phyloP scores from a whole-genome alignment of 1,140 invertebrate genomes.

The Drosophila bipectinata region DNA sequence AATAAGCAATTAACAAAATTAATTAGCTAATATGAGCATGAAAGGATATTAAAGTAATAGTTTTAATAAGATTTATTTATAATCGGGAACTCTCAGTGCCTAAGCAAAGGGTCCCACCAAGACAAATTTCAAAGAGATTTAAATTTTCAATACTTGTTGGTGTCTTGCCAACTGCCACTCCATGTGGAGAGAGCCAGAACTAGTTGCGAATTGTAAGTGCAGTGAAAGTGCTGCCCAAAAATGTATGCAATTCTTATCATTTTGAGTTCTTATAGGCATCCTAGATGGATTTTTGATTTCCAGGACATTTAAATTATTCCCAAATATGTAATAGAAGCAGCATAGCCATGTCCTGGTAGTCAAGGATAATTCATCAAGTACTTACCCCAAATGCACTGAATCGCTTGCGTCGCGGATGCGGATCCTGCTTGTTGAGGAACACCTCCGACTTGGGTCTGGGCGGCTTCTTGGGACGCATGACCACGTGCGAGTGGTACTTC shows the following conservation, averaged over 20 bases:
- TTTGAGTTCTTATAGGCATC: too few species aligned
- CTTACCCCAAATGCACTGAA: conserved; percentile 96
- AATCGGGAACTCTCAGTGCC: conserved; percentile 73
- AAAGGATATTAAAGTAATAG: not conserved
- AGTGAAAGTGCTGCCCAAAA: not conserved
- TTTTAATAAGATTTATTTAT: conserved; percentile 51
- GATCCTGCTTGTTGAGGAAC: conserved; percentile 88
- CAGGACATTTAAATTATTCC: too few species aligned
- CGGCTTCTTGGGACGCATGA: conserved; percentile 93
- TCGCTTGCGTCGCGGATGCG: conserved; percentile 90
- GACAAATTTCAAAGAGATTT: conserved; percentile 80
- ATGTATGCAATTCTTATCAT: conserved; percentile 44
- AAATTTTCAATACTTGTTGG: conserved; percentile 59
- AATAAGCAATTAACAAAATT: not conserved
- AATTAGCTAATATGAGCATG: too few species aligned
- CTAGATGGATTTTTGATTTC: too few species aligned
- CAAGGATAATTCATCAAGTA: conserved; percentile 47
- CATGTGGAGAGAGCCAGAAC: conserved; percentile 7
- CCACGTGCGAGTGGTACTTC: conserved; percentile 88
- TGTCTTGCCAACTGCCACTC: not conserved
- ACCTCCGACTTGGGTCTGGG: conserved; percentile 95
- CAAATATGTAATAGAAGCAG: not conserved
- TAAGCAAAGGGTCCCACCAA: conserved; percentile 78
- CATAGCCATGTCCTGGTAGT: not conserved
- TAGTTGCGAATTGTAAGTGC: conserved; percentile 56